Percentiles rank a stretch among this genome's conserved stretches.
Evolutionary conservation across 35 echinoderm and acorn worm species (phyloP).

Genomic region (Eucidaris tribuloides): DNA sequence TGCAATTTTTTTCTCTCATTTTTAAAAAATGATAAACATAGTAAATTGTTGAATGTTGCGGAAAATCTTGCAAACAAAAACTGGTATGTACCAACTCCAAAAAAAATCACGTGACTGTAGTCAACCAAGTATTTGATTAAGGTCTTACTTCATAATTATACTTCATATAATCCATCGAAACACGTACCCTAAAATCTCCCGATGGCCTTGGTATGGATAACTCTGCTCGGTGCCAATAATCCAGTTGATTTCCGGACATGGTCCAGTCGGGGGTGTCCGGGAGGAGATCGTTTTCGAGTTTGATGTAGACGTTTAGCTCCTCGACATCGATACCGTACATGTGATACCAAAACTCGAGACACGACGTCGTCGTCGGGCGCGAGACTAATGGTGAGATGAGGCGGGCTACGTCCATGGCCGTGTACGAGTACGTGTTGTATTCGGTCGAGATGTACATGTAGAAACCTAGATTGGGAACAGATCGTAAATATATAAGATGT

Average conservation of each 20-base stretch:
- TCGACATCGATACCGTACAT: constrained; percentile 79
- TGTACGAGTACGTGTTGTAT: background rate
- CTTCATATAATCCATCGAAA: background rate
- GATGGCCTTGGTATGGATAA: background rate
- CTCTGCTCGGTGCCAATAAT: constrained; percentile 67
- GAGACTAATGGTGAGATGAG: constrained; percentile 28
- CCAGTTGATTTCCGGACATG: constrained; percentile 23
- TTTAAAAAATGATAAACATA: no score
- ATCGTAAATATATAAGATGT: no score
- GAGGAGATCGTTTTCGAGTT: background rate
- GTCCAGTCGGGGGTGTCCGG: constrained; percentile 27
- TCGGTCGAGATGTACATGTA: constrained; percentile 30
- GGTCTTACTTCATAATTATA: no score
- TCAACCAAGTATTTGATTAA: no score
- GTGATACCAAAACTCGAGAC: constrained; percentile 80
- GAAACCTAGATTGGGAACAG: background rate
- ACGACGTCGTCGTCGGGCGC: constrained; percentile 7
- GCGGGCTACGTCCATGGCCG: constrained; percentile 28
- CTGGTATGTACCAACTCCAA: no score
- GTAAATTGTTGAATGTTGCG: no score
- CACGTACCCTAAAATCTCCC: constrained; percentile 26
- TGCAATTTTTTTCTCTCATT: no score
- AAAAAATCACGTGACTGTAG: no score
- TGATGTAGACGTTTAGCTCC: constrained; percentile 49
- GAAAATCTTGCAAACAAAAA: no score